Percentiles rank a stretch among this genome's conserved stretches.
Conservation (phyloP, 2,797 vertebrate genomes). For the Lates japonicus region DNA sequence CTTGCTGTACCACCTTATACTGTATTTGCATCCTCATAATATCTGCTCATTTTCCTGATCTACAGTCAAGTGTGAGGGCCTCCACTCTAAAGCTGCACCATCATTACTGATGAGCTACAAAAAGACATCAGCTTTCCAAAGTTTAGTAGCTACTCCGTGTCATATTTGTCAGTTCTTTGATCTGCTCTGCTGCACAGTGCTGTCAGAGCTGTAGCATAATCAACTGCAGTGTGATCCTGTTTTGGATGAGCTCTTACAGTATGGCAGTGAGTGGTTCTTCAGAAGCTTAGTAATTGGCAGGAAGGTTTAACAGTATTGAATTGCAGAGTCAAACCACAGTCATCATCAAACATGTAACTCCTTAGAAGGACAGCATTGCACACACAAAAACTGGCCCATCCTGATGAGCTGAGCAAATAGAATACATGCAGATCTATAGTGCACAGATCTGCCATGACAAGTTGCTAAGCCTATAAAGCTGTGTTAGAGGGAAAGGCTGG, state of each 20-base stretch:
- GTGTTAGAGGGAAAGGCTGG: background rate
- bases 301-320: background rate
- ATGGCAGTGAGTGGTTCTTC: background rate
- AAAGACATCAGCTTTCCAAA: background rate
- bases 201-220: background rate
- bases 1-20: background rate
- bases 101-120: background rate
- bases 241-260: background rate
- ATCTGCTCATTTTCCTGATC: background rate
- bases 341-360: background rate
- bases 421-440: background rate
- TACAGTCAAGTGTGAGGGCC: background rate
- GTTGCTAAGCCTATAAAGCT: background rate
- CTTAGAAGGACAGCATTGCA: background rate
- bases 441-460: conserved; percentile 3
- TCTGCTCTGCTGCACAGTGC: background rate
- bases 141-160: background rate
- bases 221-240: background rate
- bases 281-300: background rate
- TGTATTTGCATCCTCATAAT: conserved; percentile 10
- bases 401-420: background rate
- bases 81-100: too few relatives aligned
- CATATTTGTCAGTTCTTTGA: background rate
- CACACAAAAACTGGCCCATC: background rate
- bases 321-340: background rate